Evolutionary conservation across 2,888 invertebrate species (phyloP), one percentile per base, ranked within the genome.

Genomic region (Ormia ochracea): DNA sequence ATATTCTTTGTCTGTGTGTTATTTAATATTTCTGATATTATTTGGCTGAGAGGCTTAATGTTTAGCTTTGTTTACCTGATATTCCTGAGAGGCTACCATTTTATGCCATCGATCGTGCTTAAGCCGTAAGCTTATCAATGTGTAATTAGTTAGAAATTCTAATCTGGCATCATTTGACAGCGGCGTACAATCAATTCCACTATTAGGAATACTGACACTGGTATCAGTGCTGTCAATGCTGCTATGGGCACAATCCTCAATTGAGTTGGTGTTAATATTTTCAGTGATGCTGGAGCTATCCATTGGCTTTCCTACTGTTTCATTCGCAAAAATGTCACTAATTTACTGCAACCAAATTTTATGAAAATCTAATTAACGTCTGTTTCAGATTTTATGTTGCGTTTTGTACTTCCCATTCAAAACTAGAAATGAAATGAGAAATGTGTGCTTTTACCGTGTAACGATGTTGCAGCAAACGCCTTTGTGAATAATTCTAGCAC

Each of bases 81-180:
- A 84, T 79, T 95, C 95, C 54, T 94, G 93, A 61, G 89, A 91
- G 45, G 91, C 90, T 82, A 96, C 93, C 93, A 97, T 94, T 90
- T 96, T 97, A 58, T 91, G 88, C 96, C 97, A 98, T 91, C 94
- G 96, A 81, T 98, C 98, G 72, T 93, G 90, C 90, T 97, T 98
- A 81, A 96, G 90, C 87, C 94, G 94, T 83, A 96, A 92, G 7
- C 94, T 91, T 87, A 93, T 93, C 23, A 93, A 89, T 41, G 96
- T 89, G 87, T 94, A 96, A 86, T 94, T 93, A 66, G 94, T 92
- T 69, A 98, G 91, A 88, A 95, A 96, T 83, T 95, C 94, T 77
- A 96, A 90, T 23, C 97, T 92, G 61, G 91, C 90, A 90, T 97
- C 97, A 58, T 79, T 86, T 63, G 74, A 61, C 77, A 66, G 45